Evolutionary conservation across 2,888 invertebrate species (phyloP), one percentile per base, ranked within the genome.

Genomic region (Protodeltote pygarga): DNA sequence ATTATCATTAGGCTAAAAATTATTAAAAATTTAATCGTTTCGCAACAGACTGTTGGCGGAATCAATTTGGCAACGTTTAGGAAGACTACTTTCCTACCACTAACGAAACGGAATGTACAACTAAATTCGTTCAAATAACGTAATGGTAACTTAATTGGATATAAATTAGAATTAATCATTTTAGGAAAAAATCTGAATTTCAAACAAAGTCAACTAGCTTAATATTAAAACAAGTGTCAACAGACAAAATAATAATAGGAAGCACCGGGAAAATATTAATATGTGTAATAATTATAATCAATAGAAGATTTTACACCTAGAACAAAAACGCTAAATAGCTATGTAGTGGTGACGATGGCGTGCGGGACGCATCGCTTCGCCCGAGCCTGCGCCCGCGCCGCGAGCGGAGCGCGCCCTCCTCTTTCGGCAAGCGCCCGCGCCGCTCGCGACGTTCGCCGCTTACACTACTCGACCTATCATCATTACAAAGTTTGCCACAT

Each of bases 11-110:
- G 69, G 76, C 87, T 89, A 89, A 70, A 67, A 84, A 77, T 74
- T 67, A 81, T 83, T 84, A 81, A 82, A 74, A 86, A 79, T 80
- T 85, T 85, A 81, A 82, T 83, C 76, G 86, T 85, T 85, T 86
- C 87, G 87, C 88, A 87, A 86, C 86, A 87, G 85, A 88, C 75
- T 84, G 88, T 90, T 89, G 87, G 88, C 89, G 85, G 86, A 83
- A 79, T 81, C 77, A 87, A 89, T 92, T 92, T 92, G 92, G 92
- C 92, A 91, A 90, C 89, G 88, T 89, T 91, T 79, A 87, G 90
- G 91, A 92, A 92, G 92, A 92, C 91, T 90, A 90, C 89, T 89
- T 87, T 88, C 84, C 88, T 91, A 91, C 85, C 82, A 89, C 88
- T 89, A 88, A 89, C 87, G 87, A 90, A 90, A 92, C 85, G 88